These are phyloP conservation scores for Coturnix japonica DNA, from an alignment of 2,113 vertebrate species.

Conservation along the genomic window DNA sequence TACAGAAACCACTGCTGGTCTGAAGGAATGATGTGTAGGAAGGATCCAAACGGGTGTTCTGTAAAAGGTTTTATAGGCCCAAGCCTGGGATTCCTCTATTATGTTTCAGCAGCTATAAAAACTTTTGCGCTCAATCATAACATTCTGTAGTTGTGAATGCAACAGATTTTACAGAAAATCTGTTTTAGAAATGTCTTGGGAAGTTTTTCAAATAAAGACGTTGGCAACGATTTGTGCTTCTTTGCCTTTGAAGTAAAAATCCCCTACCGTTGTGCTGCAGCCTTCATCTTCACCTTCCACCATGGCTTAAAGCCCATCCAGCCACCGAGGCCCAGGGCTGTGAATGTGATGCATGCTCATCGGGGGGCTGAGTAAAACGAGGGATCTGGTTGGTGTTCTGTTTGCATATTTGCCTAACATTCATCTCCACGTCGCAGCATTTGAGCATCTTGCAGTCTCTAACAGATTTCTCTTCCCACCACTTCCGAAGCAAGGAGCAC, in stretches of 20 bases:
- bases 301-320: neutral
- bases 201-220: constrained; percentile 53
- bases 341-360: neutral
- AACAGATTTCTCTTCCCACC: constrained; percentile 43
- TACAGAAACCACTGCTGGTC: neutral
- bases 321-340: neutral
- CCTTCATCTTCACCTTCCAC: neutral
- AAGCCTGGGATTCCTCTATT: constrained; percentile 50
- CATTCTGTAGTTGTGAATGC: constrained; percentile 59
- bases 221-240: constrained; percentile 9
- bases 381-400: neutral
- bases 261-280: neutral
- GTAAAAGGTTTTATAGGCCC: constrained; percentile 19
- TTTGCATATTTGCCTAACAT: neutral
- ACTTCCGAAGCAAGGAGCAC: constrained; percentile 14
- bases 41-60: neutral
- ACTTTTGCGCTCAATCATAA: constrained; percentile 61
- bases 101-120: constrained; percentile 59
- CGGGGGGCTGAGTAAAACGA: neutral
- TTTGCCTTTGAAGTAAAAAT: constrained; percentile 20
- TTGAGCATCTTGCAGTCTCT: constrained; percentile 11
- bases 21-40: neutral
- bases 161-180: constrained; percentile 63
- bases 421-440: neutral
- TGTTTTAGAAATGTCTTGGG: constrained; percentile 51